phyloP scores from a whole-genome alignment of 2,113 vertebrate species.

The Bufo bufo region DNA sequence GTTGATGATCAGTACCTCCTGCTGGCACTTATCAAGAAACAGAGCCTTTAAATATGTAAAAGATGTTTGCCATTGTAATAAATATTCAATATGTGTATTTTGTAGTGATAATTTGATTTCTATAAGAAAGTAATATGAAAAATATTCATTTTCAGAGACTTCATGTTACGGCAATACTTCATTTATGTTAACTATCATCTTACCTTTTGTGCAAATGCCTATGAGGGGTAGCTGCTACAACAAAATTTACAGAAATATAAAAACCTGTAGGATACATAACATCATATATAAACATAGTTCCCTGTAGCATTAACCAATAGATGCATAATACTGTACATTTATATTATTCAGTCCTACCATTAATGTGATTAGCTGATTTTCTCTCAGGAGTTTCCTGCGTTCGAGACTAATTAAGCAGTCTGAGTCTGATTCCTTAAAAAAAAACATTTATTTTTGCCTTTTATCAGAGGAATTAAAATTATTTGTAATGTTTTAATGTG shows the following conservation, averaged over 20 bases:
- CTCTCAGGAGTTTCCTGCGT: neutral
- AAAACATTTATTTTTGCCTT: neutral
- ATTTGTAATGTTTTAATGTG: no score
- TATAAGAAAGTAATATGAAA: neutral
- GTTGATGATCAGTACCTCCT: no score
- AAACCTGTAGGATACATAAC: neutral
- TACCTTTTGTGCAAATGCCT: neutral
- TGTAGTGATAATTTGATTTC: neutral
- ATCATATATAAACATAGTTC: neutral
- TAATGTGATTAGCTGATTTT: neutral
- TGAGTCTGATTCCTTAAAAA: neutral
- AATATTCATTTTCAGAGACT: neutral
- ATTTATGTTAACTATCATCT: neutral
- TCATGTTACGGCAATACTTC: neutral
- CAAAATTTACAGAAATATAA: neutral
- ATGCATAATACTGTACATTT: neutral
- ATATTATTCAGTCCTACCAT: neutral
- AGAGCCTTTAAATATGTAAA: neutral
- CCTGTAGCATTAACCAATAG: neutral
- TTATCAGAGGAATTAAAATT: neutral
- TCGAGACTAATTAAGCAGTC: slow-evolving; percentile 9
- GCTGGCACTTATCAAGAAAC: neutral
- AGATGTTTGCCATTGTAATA: neutral
- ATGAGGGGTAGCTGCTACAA: neutral
- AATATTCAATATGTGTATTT: neutral